Base-by-base conservation (phyloP, 2,797 vertebrate genomes). In the Triplophysa yarkandensis region DNA sequence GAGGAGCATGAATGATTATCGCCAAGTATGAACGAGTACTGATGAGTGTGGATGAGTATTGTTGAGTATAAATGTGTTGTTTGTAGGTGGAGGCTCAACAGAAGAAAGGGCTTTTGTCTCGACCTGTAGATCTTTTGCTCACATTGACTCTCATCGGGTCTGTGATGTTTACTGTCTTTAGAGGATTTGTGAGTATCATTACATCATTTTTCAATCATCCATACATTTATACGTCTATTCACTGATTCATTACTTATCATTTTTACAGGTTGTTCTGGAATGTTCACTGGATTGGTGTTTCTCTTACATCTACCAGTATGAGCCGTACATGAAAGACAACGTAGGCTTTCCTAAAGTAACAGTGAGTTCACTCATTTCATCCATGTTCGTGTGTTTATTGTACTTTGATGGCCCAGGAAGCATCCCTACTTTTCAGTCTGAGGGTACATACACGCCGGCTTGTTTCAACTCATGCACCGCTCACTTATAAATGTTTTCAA, bases 291-390 rank as follows among this genome's bases (percentile, higher is more conserved):
- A 98, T 0, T 55, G 86, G 5, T 98, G 96, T 64, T 98, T 98
- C 44, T 91, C 89, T 69, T 99, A 98, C 84, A 88, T 93, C 73
- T 97, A 96, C 84, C 95, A 95, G 83, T 95, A 92, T 0, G 97
- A 99, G 81, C 97, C 97, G 0, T 98, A 98, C 80, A 93, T 99
- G 85, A 93, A 95, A 34, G 96, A 98, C 78, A 95, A 94, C 0
- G 94, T 95, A 0, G 93, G 90, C 21, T 99, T 98, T 74, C 92
- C 96, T 21, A 94, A 91, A 76, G 85, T 98, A 58, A 95, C 91
- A 94, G 97, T 98, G 68, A 89, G 94, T 57, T 57, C 25, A 10
- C 13, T 39, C 36, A 9, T 39, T 43, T 43, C 1, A 43, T 7
- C 17, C 6, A n/a, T 46, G 17, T 17, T 43, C 16, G 1, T 43